Percentiles rank a stretch among this genome's conserved stretches.
These are phyloP conservation scores for Agapornis canus DNA, from an alignment of 2,797 vertebrate species.

Conservation along the genomic window DNA sequence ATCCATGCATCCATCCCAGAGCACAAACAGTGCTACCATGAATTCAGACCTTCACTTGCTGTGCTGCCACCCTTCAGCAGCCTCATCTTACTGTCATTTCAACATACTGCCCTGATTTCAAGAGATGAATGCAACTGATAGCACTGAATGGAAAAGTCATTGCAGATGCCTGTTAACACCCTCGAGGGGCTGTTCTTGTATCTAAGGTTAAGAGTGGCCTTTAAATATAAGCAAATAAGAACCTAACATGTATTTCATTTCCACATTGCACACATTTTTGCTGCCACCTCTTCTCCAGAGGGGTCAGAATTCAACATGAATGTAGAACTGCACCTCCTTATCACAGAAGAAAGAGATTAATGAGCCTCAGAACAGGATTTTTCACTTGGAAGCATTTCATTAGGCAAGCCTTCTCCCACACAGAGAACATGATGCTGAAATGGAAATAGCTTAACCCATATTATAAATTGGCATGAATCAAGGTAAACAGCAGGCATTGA, in stretches of 20 bases:
- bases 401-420: neutral
- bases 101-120: neutral
- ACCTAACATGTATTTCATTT: neutral
- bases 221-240: neutral
- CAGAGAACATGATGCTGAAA: neutral
- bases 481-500: conserved; percentile 48
- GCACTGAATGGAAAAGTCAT: neutral
- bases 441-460: conserved; percentile 41
- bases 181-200: neutral
- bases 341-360: neutral
- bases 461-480: conserved; percentile 39
- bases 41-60: neutral
- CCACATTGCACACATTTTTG: neutral
- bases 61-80: neutral
- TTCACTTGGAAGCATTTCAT: conserved; percentile 4
- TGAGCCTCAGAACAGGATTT: neutral
- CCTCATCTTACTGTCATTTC: neutral
- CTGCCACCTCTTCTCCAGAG: neutral
- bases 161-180: neutral
- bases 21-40: neutral
- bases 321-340: neutral
- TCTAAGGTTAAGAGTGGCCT: neutral
- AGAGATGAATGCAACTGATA: neutral
- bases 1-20: neutral
- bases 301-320: neutral